Percentiles rank a stretch among this genome's conserved stretches.
Evolutionary conservation across 2,113 vertebrate genomes (phyloP).

Genomic region (Turdus rufiventris): DNA sequence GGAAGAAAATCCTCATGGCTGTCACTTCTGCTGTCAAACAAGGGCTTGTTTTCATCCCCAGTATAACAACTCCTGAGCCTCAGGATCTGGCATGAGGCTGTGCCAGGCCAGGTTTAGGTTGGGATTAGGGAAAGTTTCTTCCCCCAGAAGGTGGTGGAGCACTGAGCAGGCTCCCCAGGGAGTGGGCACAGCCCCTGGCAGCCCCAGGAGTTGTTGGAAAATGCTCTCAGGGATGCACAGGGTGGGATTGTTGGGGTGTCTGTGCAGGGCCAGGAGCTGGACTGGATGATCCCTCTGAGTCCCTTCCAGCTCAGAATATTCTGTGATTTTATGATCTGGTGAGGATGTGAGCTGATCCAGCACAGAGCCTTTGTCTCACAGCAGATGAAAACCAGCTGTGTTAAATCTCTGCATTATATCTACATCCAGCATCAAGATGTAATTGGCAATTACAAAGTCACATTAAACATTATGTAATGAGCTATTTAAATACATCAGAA

Average conservation of each 20-base stretch:
- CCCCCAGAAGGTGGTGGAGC: not conserved
- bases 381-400: not conserved
- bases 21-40: not conserved
- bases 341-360: not conserved
- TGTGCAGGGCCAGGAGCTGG: not conserved
- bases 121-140: rapidly evolving
- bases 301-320: not conserved
- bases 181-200: not conserved
- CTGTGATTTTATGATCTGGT: not conserved
- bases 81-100: not conserved
- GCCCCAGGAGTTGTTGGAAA: not conserved
- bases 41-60: not conserved
- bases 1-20: not conserved
- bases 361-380: not conserved
- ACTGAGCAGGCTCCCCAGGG: not conserved
- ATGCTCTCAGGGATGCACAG: rapidly evolving
- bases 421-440: not conserved
- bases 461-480: not conserved
- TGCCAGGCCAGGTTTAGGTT: not conserved
- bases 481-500: not conserved
- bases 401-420: not conserved
- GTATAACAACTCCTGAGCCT: not conserved
- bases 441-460: not conserved
- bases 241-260: not conserved
- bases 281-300: not conserved